Conservation (phyloP, 2,113 vertebrate species). For the Xiphias gladius region DNA sequence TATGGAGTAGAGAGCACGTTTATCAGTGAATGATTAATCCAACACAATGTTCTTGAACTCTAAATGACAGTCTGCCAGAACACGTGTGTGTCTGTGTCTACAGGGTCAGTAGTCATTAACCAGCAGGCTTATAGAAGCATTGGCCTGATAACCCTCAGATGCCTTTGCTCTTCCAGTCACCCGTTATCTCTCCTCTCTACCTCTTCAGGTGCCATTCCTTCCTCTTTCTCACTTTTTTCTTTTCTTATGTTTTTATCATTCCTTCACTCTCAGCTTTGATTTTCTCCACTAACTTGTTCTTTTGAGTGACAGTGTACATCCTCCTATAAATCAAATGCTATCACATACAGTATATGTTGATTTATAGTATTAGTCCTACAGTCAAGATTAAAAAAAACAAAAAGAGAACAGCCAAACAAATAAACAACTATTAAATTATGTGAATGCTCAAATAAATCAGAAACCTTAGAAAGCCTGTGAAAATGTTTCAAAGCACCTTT, state of each 20-base stretch:
- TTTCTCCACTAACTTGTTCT: neutral
- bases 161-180: neutral
- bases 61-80: neutral
- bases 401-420: neutral
- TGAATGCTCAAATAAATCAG: neutral
- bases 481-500: neutral
- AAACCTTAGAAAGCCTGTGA: neutral
- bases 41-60: neutral
- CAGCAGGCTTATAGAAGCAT: conserved; percentile 7
- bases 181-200: neutral
- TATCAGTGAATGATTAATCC: neutral
- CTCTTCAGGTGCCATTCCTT: neutral
- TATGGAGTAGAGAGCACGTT: neutral
- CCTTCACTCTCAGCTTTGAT: neutral
- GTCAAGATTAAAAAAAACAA: neutral
- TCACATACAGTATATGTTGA: neutral
- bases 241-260: neutral
- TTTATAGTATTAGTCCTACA: neutral
- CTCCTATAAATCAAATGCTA: neutral
- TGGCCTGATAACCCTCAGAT: conserved; percentile 4
- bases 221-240: neutral
- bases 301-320: neutral
- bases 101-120: conserved; percentile 37
- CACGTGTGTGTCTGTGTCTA: neutral
- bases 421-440: neutral